Base-by-base conservation (phyloP, 2,797 vertebrate species). In the Garrulus glandarius region DNA sequence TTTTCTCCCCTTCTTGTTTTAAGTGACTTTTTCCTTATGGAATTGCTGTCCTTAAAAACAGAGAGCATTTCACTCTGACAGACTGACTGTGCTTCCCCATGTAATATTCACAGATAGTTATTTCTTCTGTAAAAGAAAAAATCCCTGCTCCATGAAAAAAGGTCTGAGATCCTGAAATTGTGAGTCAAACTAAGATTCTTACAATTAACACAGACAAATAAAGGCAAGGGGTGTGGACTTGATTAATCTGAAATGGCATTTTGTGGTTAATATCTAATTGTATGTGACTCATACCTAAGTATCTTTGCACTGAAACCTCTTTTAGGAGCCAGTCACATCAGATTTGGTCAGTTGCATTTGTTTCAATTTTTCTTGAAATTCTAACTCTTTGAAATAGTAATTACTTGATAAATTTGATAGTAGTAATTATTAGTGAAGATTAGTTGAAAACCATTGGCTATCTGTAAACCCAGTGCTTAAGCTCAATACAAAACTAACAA, bases 101-200 rank as follows among this genome's bases (percentile, higher is more conserved):
- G 60, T 37, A 87, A 71, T 83, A 87, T 77, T 87, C 93, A 77
- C 47, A 80, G 71, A 23, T 49, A 77, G 32, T 56, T 80, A 70
- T 76, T 88, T 78, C 63, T 67, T 87, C 78, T 57, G 34, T 44
- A 49, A 60, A 87, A 87, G 44, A 87, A 94, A 91, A 95, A 94
- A 83, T 49, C 36, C n/a, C 18, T 49, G 4, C 5, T 47, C 64
- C 32, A 64, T 32, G 39, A 68, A 57, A 79, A 71, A 61, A 92
- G 63, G 5, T 55, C 59, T 63, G 63, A 69, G 41, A 52, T 55
- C 23, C 26, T 41, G 34, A 86, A 92, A 95, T 1, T 72, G 1
- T n/a, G 50, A 65, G 20, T 22, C 56, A 88, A 69, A 78, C 24
- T 64, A 43, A 72, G 19, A 75, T 71, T 75, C 30, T 47, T 59